Evolutionary conservation across 2,113 vertebrate species (phyloP).

Genomic region (Urocolius indicus): DNA sequence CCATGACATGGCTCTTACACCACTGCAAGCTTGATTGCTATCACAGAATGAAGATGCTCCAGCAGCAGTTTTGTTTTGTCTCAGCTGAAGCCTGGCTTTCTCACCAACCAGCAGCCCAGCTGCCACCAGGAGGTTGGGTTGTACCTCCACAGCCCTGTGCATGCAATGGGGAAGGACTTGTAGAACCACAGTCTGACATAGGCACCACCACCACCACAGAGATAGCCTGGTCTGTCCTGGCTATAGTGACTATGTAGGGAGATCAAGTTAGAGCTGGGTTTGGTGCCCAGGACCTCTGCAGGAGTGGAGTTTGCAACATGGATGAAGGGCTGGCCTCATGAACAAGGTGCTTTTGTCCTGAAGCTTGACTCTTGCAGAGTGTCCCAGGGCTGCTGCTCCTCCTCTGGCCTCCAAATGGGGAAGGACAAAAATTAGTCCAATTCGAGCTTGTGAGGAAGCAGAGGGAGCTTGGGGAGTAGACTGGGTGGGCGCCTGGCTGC

Average conservation of each 20-base stretch:
- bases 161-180: background rate
- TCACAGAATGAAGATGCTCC: background rate
- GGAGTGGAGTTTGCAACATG: background rate
- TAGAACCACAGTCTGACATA: background rate
- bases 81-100: background rate
- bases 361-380: background rate
- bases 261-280: background rate
- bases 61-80: background rate
- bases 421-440: background rate
- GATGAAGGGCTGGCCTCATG: rapidly evolving
- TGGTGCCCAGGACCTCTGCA: background rate
- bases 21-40: background rate
- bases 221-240: rapidly evolving
- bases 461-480: background rate
- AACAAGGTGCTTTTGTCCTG: background rate
- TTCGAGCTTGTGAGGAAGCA: background rate
- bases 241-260: rapidly evolving
- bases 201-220: background rate
- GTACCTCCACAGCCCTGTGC: background rate
- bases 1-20: background rate
- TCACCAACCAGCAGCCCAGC: background rate
- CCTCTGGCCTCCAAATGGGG: background rate
- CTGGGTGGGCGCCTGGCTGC: background rate
- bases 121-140: rapidly evolving
- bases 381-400: background rate